Evolutionary conservation across 2,888 invertebrate species (phyloP), one percentile per base, ranked within the genome.

Genomic region (Megaustenia siamemsis): DNA sequence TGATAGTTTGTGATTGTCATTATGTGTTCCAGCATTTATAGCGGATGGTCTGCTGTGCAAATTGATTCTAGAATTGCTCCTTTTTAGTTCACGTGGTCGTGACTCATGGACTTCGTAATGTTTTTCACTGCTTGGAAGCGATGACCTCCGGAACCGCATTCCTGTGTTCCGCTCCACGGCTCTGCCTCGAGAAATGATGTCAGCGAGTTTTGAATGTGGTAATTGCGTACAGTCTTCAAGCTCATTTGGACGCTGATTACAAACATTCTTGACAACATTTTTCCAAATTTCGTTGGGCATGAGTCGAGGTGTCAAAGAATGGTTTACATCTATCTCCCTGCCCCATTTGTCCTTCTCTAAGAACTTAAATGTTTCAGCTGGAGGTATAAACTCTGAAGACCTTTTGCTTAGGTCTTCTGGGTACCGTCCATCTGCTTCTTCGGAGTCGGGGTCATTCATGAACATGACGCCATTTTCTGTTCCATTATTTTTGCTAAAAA

Each of bases 231-330:
- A 63, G 15, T 21, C 43, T 18, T 66, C 40, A 18, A 35, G 8
- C 18, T 78, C 3, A 1, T 28, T 78, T 21, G 60, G 32, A 21
- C 60, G 43, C 45, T 83, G 83, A 32, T 49, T 71, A 35, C 80
- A 73, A 10, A 84, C 38, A 32, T 80, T 53, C 35, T 80, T 79
- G 24, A 84, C 84, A 43, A 84, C 53, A 5, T 63, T 8, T n/a
- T 84, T 84, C 84, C 84, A 84, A 1, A 66, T 45, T 53, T 84
- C 84, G 66, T 84, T 78, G 1, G 84, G 79, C 79, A 84, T 75
- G 12, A 84, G 75, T 49, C 84, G 71, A 15, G 84, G 84, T 12
- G 84, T 79, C 10, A 53, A 38, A 21, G n/a, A 38, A 18, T 80
- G 45, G 66, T 84, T 84, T 3, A 75, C 35, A 49, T 84, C 84